Evolutionary conservation across 2,113 vertebrate genomes (phyloP), one percentile per base, ranked within the genome.

Genomic region (Camelus dromedarius): DNA sequence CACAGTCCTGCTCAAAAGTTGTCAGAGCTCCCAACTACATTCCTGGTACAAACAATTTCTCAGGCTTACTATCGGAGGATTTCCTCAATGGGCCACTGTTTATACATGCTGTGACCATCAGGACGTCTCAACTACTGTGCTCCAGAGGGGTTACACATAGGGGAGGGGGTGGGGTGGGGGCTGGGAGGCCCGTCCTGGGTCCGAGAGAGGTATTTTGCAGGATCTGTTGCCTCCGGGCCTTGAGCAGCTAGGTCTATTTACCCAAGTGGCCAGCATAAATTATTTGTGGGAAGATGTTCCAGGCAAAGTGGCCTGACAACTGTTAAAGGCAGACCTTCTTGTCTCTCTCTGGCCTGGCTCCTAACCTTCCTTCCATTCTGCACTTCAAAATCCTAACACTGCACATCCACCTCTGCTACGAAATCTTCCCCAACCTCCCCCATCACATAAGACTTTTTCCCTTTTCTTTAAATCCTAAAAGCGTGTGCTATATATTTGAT

Each of bases 221-320:
- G 15, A 70, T 18, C 64, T 85, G 18, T 16, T 87, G 64, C 93
- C 83, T 84, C 50, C 50, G 69, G 88, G 72, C 15, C 58, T 56
- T 20, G 19, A 89, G 32, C 88, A 96, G 77, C 85, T 95, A 82
- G 76, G 14, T 85, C 83, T 96, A 42, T 96, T 95, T 89, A 94
- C 87, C 38, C 92, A 93, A 92, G 46, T 38, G 86, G 96, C 73
- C 48, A 32, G 22, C 46, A 86, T 91, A 91, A 93, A 93, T 75
- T 30, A 80, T 75, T 54, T 93, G 83, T 64, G 46, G 42, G 54
- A 96, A 80, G 46, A 81, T 32, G 70, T 62, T 96, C 56, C 32
- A 77, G 85, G 81, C 75, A 82, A 93, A 82, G 24, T 20, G 28
- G 28, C 15, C 72, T 91, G 93, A 88, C 62, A 60, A 95, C 52